Conservation (phyloP, 2,888 invertebrate species). For the Byasa hedistus region DNA sequence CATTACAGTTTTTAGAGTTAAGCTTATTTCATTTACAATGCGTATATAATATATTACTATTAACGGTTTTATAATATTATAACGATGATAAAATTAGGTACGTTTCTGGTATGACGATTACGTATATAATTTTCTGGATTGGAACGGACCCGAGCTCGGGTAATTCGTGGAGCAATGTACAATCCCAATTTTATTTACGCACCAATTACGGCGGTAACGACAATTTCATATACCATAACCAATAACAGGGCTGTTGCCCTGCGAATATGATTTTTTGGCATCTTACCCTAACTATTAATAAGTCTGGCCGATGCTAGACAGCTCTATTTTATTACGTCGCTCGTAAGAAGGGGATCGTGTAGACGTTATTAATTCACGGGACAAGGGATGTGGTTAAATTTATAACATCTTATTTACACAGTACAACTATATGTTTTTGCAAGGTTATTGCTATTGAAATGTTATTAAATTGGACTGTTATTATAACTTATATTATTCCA, state of each 20-base stretch:
- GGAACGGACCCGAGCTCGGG: conserved; percentile 5
- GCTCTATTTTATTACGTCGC: conserved; percentile 16
- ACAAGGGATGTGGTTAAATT: neutral
- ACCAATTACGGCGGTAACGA: conserved; percentile 26
- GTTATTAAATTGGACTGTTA: too few relatives aligned
- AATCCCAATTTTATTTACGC: conserved; percentile 28
- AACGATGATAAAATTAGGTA: conserved; percentile 2
- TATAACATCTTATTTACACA: neutral
- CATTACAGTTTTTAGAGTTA: too few relatives aligned
- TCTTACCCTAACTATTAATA: conserved; percentile 25
- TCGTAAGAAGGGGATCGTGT: neutral
- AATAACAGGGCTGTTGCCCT: conserved; percentile 26
- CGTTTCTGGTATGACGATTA: conserved; percentile 4
- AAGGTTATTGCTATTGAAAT: neutral
- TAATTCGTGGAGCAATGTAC: conserved; percentile 18
- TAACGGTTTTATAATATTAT: conserved; percentile 1
- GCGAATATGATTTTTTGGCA: conserved; percentile 24
- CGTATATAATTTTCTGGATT: conserved; percentile 4
- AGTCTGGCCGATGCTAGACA: conserved; percentile 22
- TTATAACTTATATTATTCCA: too few relatives aligned
- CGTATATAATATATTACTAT: neutral
- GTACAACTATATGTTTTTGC: neutral
- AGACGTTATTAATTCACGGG: conserved; percentile 1
- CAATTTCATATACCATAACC: conserved; percentile 27
- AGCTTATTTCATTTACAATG: neutral